Conservation (phyloP, 2,797 vertebrate genomes). For the Discoglossus pictus region DNA sequence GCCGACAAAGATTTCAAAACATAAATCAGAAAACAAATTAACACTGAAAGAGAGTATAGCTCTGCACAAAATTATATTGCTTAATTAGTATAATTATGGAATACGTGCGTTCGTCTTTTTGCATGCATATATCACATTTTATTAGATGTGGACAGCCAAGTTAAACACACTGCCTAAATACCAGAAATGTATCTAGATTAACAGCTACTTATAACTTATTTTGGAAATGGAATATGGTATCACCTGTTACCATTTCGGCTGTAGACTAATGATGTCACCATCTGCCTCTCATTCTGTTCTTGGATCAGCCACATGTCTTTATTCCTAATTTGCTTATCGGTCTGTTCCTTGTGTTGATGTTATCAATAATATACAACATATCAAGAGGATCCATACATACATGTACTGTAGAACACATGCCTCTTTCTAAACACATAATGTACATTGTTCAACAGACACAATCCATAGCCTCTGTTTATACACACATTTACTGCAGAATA, state of each 20-base stretch:
- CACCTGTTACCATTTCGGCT: background rate
- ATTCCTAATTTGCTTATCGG: background rate
- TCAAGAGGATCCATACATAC: too few relatives aligned
- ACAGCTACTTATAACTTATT: constrained; percentile 6
- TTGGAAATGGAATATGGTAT: background rate
- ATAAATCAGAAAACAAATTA: constrained; percentile 45
- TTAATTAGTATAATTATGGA: constrained; percentile 43
- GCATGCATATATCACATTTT: constrained; percentile 21
- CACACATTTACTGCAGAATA: too few relatives aligned
- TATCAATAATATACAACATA: too few relatives aligned
- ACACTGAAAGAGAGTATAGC: constrained; percentile 16
- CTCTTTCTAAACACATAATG: too few relatives aligned
- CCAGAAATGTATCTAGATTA: constrained; percentile 1
- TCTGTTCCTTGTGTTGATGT: background rate
- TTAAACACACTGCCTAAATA: constrained; percentile 20
- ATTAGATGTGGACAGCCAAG: constrained; percentile 22
- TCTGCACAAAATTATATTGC: constrained; percentile 35
- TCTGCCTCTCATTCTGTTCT: background rate
- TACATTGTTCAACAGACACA: too few relatives aligned
- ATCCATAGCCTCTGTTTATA: too few relatives aligned
- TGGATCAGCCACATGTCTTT: background rate
- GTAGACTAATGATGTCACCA: constrained; percentile 3
- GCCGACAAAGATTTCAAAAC: constrained; percentile 25
- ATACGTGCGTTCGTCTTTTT: constrained; percentile 13
- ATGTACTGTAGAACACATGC: too few relatives aligned